Conservation (phyloP, 2,888 invertebrate species). For the Nomada flava region DNA sequence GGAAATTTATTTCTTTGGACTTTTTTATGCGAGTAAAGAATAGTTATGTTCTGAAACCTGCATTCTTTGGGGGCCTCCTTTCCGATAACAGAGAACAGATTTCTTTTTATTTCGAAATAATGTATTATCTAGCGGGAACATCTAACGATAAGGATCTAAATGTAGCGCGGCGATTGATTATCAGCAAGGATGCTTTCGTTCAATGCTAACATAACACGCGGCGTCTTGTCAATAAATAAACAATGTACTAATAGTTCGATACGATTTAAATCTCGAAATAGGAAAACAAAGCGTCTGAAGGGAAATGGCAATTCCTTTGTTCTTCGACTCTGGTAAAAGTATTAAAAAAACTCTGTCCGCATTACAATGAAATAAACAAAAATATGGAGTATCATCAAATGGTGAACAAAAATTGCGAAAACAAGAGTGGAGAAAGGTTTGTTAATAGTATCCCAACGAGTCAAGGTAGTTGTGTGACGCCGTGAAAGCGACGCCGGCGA, state of each 20-base stretch:
- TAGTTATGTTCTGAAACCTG: not conserved
- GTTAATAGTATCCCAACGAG: constrained; percentile 44
- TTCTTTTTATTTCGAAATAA: not conserved
- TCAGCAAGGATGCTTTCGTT: constrained; percentile 4
- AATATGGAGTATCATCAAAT: not conserved
- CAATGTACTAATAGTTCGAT: not conserved
- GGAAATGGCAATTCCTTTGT: not conserved
- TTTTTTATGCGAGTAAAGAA: too few relatives aligned
- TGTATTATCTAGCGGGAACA: not conserved
- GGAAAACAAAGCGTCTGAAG: not conserved
- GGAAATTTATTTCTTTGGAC: too few relatives aligned
- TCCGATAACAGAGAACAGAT: not conserved
- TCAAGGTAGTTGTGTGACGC: constrained; percentile 54
- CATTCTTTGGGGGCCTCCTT: not conserved
- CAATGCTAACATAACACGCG: not conserved
- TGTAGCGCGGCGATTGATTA: not conserved
- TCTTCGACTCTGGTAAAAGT: not conserved
- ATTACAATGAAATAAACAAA: not conserved
- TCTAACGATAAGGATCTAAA: not conserved
- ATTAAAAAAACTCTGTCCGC: not conserved
- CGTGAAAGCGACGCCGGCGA: constrained; percentile 68
- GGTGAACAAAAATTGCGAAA: constrained; percentile 44
- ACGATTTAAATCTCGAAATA: not conserved
- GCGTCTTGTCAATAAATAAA: not conserved
- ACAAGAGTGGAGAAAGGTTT: constrained; percentile 58